These are phyloP conservation scores for Drosophila monieri DNA, from an alignment of 2,888 invertebrate genomes.

Conservation along the genomic window DNA sequence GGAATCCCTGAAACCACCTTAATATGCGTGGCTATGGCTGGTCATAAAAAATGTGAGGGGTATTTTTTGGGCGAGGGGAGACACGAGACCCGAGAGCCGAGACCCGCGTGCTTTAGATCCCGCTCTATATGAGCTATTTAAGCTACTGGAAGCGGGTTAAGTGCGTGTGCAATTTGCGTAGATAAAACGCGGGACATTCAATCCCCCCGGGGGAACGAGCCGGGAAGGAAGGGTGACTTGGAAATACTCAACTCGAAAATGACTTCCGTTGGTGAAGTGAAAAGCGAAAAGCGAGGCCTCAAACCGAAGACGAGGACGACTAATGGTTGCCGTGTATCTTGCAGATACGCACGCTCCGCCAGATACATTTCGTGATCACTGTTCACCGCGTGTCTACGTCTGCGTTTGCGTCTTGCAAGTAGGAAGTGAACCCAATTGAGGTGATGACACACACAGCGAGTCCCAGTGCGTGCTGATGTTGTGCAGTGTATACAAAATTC, in stretches of 20 bases:
- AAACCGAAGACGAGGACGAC: conserved; percentile 52
- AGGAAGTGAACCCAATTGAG: conserved; percentile 83
- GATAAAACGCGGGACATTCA: conserved; percentile 52
- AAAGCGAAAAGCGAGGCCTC: conserved; percentile 62
- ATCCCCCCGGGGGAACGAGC: neutral
- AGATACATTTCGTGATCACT: conserved; percentile 33
- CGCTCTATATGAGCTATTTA: conserved; percentile 58
- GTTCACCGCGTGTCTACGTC: conserved; percentile 22
- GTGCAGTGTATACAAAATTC: conserved; percentile 69
- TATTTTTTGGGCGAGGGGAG: neutral
- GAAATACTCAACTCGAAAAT: conserved; percentile 48
- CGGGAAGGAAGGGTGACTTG: conserved; percentile 7
- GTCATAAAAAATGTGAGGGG: conserved; percentile 29
- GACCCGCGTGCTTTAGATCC: conserved; percentile 38
- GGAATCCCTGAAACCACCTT: conserved; percentile 16
- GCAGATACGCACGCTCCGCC: conserved; percentile 36
- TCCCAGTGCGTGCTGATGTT: conserved; percentile 48
- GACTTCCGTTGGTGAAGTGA: conserved; percentile 74
- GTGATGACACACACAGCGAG: conserved; percentile 74
- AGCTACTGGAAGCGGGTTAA: conserved; percentile 76
- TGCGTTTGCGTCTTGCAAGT: conserved; percentile 70
- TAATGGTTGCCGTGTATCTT: conserved; percentile 54
- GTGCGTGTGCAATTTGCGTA: conserved; percentile 78
- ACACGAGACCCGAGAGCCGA: conserved; percentile 8
- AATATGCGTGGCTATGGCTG: conserved; percentile 38